Evolutionary conservation across 2,113 vertebrate species (phyloP).

Genomic region (Neopipo cinnamomea): DNA sequence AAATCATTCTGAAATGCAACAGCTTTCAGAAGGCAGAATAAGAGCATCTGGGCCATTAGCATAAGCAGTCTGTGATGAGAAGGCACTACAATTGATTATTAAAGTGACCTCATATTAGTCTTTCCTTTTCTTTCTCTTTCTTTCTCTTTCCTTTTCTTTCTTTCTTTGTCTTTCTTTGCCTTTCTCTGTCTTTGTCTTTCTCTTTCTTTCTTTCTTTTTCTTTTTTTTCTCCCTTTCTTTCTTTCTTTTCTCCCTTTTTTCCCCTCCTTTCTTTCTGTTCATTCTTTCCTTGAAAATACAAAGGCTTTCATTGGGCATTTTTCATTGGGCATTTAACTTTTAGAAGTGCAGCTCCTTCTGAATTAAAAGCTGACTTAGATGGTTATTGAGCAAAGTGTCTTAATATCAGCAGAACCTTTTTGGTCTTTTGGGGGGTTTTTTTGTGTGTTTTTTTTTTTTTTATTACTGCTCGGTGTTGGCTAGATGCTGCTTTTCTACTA

Average conservation of each 20-base stretch:
- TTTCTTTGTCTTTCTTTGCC: too few relatives aligned
- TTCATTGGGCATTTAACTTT: neutral
- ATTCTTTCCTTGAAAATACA: neutral
- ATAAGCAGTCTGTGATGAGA: neutral
- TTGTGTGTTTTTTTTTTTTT: neutral
- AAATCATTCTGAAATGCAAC: neutral
- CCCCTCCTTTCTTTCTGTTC: neutral
- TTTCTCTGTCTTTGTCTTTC: neutral
- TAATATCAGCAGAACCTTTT: neutral
- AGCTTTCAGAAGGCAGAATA: constrained; percentile 9
- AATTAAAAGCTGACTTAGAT: neutral
- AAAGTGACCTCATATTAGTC: neutral
- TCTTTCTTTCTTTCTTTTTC: neutral
- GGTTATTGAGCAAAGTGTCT: neutral
- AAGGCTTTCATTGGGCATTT: neutral
- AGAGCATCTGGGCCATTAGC: constrained; percentile 30
- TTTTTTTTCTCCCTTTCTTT: too few relatives aligned
- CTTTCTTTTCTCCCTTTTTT: too few relatives aligned
- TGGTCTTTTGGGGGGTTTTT: too few relatives aligned
- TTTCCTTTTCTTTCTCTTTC: neutral
- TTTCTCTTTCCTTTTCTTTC: neutral
- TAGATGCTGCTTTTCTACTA: neutral
- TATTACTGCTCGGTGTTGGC: neutral
- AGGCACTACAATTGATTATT: neutral
- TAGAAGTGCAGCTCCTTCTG: neutral